Conservation (phyloP, 2,113 vertebrate species). For the Centrocercus urophasianus region DNA sequence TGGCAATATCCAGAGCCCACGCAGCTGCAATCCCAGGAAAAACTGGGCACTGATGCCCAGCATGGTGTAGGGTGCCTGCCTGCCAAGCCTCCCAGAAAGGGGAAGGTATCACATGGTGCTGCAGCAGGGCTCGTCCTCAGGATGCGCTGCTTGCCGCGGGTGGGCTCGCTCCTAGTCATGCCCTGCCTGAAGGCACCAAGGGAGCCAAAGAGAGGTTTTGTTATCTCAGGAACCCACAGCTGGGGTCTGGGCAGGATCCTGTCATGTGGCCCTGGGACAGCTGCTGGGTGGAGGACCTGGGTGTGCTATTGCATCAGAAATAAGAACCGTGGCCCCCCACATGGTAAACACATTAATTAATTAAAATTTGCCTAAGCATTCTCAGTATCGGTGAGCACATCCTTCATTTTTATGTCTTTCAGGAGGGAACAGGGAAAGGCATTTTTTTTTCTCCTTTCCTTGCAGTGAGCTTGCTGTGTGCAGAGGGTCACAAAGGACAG, state of each 20-base stretch:
- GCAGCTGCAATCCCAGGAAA: background rate
- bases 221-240: background rate
- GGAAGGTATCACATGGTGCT: background rate
- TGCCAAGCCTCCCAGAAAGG: background rate
- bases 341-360: background rate
- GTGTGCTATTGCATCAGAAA: background rate
- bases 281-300: background rate
- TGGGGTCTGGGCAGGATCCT: slow-evolving; percentile 41
- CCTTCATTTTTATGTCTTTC: background rate
- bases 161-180: slow-evolving; percentile 34
- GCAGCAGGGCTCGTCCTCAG: background rate
- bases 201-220: slow-evolving; percentile 21
- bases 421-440: background rate
- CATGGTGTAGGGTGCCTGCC: background rate
- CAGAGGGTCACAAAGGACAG: background rate
- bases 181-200: slow-evolving; percentile 17
- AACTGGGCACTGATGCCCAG: background rate
- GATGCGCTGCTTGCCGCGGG: slow-evolving; percentile 6
- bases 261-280: slow-evolving; percentile 11
- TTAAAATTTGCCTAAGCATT: background rate
- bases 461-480: background rate
- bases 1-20: background rate
- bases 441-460: background rate
- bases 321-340: background rate
- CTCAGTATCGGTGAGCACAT: background rate